Evolutionary conservation across 1,140 invertebrate genomes (phyloP).

Genomic region (Mesaphorura yosii): DNA sequence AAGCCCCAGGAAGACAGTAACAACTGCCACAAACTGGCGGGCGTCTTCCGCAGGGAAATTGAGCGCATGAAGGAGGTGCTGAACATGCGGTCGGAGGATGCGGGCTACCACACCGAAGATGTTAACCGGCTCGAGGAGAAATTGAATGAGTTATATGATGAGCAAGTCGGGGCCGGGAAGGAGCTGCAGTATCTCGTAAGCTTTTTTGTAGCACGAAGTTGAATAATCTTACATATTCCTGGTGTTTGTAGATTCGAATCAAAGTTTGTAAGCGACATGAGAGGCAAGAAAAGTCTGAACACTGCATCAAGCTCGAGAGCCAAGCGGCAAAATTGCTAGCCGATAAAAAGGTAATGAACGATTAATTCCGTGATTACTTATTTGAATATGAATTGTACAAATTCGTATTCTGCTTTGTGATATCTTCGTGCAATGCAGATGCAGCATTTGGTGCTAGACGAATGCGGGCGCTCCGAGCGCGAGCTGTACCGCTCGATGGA

Average conservation of each 20-base stretch:
- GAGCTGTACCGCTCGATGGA: conserved; percentile 9
- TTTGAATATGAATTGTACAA: neutral
- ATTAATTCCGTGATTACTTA: neutral
- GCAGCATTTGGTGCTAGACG: conserved; percentile 11
- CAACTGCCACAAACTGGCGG: conserved; percentile 25
- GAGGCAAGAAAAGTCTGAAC: conserved; percentile 28
- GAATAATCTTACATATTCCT: neutral
- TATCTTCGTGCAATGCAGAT: conserved; percentile 11
- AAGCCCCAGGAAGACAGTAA: conserved; percentile 14
- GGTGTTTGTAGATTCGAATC: conserved; percentile 15
- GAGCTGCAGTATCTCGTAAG: conserved; percentile 26
- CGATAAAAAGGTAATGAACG: conserved; percentile 16
- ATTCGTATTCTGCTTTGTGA: neutral
- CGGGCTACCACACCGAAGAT: conserved; percentile 5
- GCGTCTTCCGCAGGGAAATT: conserved; percentile 24
- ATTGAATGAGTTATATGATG: conserved; percentile 25
- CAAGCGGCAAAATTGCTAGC: conserved; percentile 15
- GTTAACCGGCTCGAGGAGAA: conserved; percentile 14
- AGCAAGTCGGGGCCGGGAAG: conserved; percentile 20
- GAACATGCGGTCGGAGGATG: conserved; percentile 20
- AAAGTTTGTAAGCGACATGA: conserved; percentile 23
- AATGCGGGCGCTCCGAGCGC: conserved; percentile 10
- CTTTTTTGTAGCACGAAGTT: neutral
- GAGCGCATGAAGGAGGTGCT: conserved; percentile 21
- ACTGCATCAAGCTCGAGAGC: conserved; percentile 27